Base-by-base conservation (phyloP, 2,797 vertebrate genomes). In the Catostomus latipinnis region DNA sequence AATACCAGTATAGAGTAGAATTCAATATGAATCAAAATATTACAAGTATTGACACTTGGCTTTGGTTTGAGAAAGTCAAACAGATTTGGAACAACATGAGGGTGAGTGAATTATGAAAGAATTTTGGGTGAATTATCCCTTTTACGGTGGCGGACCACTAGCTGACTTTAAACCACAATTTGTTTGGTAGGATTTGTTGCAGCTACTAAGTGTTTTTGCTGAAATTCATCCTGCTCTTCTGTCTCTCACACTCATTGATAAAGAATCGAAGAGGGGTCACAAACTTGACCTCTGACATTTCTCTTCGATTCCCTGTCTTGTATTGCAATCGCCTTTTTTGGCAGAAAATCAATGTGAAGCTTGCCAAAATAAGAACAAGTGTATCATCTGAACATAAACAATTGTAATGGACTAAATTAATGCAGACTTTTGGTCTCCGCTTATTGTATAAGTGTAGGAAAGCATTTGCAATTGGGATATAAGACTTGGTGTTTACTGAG, bases 381-480 rank as follows among this genome's bases (percentile, higher is more conserved):
- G 54, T 43, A 14, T 12, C 16, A 11, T 14, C 13, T 50, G 46
- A 66, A 60, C 54, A 8, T 43, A 16, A 16, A 56, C 65, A 69
- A 61, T 45, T 69, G 56, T 69, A 61, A 52, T 69, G 16, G 56
- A 61, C 56, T 69, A 48, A 58, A 56, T 68, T 58, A 69, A 69
- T 56, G 12, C 65, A 60, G 18, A 68, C 54, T 58, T 14, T 45
- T 12, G 60, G 54, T 22, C 46, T 43, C 48, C 6, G 11, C 12
- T 68, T 56, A 11, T 63, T 50, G 68, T 58, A 49, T 49, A 22
- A 56, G 52, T 46, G 63, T 16, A 48, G 10, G 14, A 22, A 52
- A 66, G 48, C 45, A 10, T 62, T 34, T 34, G 34, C 34, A 34
- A 3, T 34, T 34, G 3, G 34, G 34, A 34, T 34, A 34, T 34